Percentiles rank a stretch among this genome's conserved stretches.
Conservation (phyloP, 2,888 invertebrate genomes). For the Hemithea aestivaria region DNA sequence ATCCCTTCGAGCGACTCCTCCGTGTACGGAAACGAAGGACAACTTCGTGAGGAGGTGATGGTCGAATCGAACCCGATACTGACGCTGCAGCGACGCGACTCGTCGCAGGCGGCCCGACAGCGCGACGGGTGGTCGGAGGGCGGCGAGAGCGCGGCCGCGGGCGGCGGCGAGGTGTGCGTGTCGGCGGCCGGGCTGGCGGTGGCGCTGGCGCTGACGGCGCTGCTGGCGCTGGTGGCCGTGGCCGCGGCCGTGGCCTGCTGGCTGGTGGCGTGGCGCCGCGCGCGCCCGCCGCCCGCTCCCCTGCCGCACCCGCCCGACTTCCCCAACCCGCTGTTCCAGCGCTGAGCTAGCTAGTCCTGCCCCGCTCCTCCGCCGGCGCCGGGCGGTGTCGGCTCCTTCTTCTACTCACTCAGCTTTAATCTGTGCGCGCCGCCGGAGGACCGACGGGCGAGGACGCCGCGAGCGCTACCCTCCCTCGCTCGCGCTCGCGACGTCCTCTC, state of each 20-base stretch:
- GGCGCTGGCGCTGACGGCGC: slow-evolving; percentile 93
- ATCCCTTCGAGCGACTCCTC: slow-evolving; percentile 59
- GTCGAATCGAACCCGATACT: slow-evolving; percentile 95
- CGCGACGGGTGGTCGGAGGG: slow-evolving; percentile 85
- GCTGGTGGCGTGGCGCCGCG: slow-evolving; percentile 94
- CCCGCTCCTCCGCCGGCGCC: slow-evolving; percentile 76
- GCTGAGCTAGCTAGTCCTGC: slow-evolving; percentile 67
- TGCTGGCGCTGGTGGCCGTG: slow-evolving; percentile 94
- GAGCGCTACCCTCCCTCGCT: slow-evolving; percentile 64
- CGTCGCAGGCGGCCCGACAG: slow-evolving; percentile 86
- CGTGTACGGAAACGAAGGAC: slow-evolving; percentile 82
- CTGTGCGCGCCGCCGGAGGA: slow-evolving; percentile 74
- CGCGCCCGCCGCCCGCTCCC: slow-evolving; percentile 92
- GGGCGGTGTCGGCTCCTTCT: slow-evolving; percentile 72
- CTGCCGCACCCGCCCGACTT: slow-evolving; percentile 97
- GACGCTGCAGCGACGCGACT: slow-evolving; percentile 91
- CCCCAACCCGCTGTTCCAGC: slow-evolving; percentile 92
- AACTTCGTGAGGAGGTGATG: slow-evolving; percentile 94
- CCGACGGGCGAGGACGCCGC: slow-evolving; percentile 68
- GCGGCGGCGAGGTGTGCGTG: slow-evolving; percentile 90
- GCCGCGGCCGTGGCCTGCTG: slow-evolving; percentile 97
- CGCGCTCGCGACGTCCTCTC: slow-evolving; percentile 65
- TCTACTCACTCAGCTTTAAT: slow-evolving; percentile 68
- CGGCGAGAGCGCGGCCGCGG: slow-evolving; percentile 72
- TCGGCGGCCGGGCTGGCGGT: slow-evolving; percentile 96